Conservation (phyloP, 2,888 invertebrate genomes). For the Mycalesis mineus region DNA sequence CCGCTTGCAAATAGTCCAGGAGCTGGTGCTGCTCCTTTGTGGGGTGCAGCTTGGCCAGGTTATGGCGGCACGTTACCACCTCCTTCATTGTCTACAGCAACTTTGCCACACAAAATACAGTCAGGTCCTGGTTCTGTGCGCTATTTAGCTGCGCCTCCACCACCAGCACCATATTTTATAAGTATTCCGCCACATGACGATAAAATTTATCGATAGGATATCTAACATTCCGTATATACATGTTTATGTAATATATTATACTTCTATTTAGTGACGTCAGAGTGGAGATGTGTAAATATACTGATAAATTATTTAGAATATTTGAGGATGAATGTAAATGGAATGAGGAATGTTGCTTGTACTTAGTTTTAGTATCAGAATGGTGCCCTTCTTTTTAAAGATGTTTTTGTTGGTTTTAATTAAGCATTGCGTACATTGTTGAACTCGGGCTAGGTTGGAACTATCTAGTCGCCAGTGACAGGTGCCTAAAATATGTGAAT, state of each 20-base stretch:
- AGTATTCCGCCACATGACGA: constrained; percentile 80
- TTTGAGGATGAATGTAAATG: constrained; percentile 14
- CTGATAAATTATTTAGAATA: constrained; percentile 22
- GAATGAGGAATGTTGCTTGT: constrained; percentile 30
- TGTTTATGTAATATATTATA: constrained; percentile 12
- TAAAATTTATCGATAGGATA: constrained; percentile 80
- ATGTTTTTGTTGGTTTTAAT: neutral
- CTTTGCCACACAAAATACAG: constrained; percentile 82
- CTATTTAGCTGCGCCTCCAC: constrained; percentile 80
- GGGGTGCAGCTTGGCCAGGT: constrained; percentile 75
- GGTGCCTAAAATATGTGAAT: constrained; percentile 1
- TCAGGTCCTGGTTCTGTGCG: constrained; percentile 73
- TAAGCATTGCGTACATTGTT: constrained; percentile 1
- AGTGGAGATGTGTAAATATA: constrained; percentile 27
- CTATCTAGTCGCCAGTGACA: constrained; percentile 51
- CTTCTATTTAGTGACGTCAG: constrained; percentile 10
- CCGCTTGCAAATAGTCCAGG: constrained; percentile 81
- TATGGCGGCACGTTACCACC: constrained; percentile 80
- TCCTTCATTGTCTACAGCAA: constrained; percentile 79
- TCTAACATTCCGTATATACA: neutral
- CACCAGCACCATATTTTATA: constrained; percentile 81
- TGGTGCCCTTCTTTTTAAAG: constrained; percentile 14
- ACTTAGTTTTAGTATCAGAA: constrained; percentile 21
- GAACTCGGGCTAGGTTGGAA: constrained; percentile 40
- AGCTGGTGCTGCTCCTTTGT: constrained; percentile 80